Base-by-base conservation (phyloP, 1,140 invertebrate species). In the Penaeus vannamei region DNA sequence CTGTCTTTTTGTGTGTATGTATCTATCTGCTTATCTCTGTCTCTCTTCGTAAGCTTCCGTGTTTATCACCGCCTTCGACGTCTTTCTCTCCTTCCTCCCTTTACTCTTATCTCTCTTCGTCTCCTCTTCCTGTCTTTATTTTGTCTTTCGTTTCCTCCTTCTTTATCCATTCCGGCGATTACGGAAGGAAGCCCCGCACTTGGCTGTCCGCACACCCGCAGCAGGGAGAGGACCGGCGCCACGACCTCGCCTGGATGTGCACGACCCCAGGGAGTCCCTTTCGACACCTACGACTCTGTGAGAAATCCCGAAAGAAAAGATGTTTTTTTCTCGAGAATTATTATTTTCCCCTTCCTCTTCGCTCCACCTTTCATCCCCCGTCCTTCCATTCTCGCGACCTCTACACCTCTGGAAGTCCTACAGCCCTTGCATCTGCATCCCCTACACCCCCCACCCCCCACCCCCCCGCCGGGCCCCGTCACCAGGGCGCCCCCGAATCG, bases 41-140 rank as follows among this genome's bases (percentile, higher is more conserved):
- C 29, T 76, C 72, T 36, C 72, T 72, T n/a, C n/a, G 29, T 32
- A 19, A 36, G 4, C n/a, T 60, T 83, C 83, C 66, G 29, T 84
- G 32, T 85, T 42, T 76, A 61, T 76, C 46, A 42, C 23, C 26
- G 66, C 66, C 36, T 42, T 76, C n/a, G 36, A 32, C 26, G 32
- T 85, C 66, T 76, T 36, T 53, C 66, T 76, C 32, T 76, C 84
- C 62, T 76, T n/a, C n/a, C 84, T 53, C 20, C 32, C 62, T 10
- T 23, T 29, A 17, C 80, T 53, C 46, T 59, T 7, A 10, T 5
- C 53, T 26, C 1, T 82, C 53, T 22, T 32, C 42, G 17, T 20
- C 22, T 22, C 42, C 60, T 59, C 8, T 23, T 20, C 59, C 53
- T 32, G n/a, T 22, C 26, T 60, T 82, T 82, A 8, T 8, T n/a